These are phyloP conservation scores for Octonoba sinensis DNA, from an alignment of 2,888 invertebrate species.

Conservation along the genomic window DNA sequence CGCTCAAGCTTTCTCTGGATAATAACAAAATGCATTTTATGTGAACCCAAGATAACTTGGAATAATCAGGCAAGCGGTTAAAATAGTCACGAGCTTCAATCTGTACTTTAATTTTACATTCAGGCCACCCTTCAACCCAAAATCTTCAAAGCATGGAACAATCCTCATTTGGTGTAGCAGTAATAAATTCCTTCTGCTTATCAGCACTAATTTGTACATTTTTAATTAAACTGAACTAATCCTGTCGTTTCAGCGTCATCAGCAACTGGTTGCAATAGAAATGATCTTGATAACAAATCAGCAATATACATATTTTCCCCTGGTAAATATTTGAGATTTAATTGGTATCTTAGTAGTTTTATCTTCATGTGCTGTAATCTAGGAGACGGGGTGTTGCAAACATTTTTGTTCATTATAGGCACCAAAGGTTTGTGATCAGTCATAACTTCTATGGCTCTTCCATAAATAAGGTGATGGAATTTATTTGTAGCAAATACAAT, in stretches of 20 bases:
- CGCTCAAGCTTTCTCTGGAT: too few species aligned
- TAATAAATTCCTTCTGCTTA: neutral
- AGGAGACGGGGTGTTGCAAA: too few species aligned
- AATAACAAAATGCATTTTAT: too few species aligned
- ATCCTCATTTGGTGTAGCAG: conserved; percentile 1
- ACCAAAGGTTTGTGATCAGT: neutral
- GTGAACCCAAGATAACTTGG: too few species aligned
- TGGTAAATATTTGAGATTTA: neutral
- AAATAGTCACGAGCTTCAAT: conserved; percentile 1
- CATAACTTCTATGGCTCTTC: too few species aligned
- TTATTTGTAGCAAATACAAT: neutral
- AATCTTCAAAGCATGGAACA: neutral
- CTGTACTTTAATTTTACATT: neutral
- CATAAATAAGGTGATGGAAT: neutral
- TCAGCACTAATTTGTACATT: neutral
- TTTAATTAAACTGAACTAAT: conserved; percentile 3
- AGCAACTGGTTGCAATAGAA: neutral
- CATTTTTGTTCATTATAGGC: neutral
- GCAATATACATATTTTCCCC: conserved; percentile 3
- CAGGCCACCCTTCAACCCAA: neutral
- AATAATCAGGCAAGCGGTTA: too few species aligned
- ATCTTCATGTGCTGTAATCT: too few species aligned
- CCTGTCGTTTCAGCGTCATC: neutral
- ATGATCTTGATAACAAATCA: conserved; percentile 4
- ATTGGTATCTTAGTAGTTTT: too few species aligned